Evolutionary conservation across 2,797 vertebrate genomes (phyloP).

Genomic region (Gallinago stenura): DNA sequence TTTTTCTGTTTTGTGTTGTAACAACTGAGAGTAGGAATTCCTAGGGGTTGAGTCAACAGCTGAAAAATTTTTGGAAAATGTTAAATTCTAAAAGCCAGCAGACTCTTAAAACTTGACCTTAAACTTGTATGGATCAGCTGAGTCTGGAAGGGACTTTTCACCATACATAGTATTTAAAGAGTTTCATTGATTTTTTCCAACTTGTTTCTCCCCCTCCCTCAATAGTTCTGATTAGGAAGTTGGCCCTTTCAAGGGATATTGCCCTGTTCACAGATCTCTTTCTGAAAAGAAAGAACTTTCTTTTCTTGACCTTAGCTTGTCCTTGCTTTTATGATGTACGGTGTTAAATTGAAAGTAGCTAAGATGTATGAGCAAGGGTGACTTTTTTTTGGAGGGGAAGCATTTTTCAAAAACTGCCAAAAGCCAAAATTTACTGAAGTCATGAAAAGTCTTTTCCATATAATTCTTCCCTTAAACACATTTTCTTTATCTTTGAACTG

Average conservation of each 20-base stretch:
- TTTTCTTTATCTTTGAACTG: conserved; percentile 43
- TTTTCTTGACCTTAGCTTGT: conserved; percentile 34
- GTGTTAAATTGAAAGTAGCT: conserved; percentile 38
- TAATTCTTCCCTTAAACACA: neutral
- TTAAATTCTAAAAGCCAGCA: neutral
- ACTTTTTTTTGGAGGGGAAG: neutral
- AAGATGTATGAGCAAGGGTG: conserved; percentile 1
- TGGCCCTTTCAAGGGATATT: neutral
- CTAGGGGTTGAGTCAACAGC: neutral
- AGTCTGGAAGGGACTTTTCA: neutral
- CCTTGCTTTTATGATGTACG: conserved; percentile 27
- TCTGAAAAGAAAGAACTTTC: conserved; percentile 1
- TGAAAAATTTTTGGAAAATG: neutral
- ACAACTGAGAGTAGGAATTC: neutral
- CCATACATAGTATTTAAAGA: neutral
- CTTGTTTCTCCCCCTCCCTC: neutral
- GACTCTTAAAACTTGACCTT: neutral
- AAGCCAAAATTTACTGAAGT: conserved; percentile 27
- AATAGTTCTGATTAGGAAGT: neutral
- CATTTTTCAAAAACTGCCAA: conserved; percentile 17
- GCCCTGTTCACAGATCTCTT: neutral
- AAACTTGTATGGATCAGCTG: neutral
- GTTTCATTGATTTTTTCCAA: neutral
- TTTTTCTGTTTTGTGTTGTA: neutral
- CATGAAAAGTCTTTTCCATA: neutral